Conservation (phyloP, 2,113 vertebrate genomes). For the Bostrychus sinensis region DNA sequence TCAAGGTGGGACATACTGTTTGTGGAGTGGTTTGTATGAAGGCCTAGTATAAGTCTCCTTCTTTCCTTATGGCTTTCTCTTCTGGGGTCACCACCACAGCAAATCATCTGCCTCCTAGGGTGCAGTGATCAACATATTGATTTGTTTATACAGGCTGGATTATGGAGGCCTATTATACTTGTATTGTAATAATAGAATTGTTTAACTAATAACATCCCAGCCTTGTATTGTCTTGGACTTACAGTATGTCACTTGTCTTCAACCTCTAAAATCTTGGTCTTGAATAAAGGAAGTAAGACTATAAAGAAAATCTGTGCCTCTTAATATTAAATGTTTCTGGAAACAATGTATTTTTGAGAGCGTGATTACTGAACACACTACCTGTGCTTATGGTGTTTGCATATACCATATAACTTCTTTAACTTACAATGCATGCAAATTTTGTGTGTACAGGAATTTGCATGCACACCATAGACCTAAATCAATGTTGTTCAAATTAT, state of each 20-base stretch:
- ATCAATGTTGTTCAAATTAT: not conserved
- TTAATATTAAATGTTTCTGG: too few relatives aligned
- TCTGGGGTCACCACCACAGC: not conserved
- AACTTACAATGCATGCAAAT: slow-evolving; percentile 3
- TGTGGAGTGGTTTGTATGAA: not conserved
- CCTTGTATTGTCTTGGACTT: not conserved
- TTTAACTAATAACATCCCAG: not conserved
- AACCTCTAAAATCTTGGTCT: not conserved
- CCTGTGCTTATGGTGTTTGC: not conserved
- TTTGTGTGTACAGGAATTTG: not conserved
- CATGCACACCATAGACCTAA: not conserved
- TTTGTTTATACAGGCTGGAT: too few relatives aligned
- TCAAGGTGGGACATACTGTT: too few relatives aligned
- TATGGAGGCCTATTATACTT: not conserved
- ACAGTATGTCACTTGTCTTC: too few relatives aligned
- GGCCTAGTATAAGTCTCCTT: too few relatives aligned
- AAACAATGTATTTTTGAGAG: too few relatives aligned
- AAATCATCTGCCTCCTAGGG: too few relatives aligned
- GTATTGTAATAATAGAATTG: not conserved
- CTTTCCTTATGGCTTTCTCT: too few relatives aligned
- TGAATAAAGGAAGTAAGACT: not conserved
- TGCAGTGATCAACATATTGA: too few relatives aligned
- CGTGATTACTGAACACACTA: too few relatives aligned
- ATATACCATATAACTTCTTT: not conserved
- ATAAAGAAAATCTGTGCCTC: too few relatives aligned